phyloP scores from a whole-genome alignment of 2,113 vertebrate genomes.

The Todiramphus chloris region DNA sequence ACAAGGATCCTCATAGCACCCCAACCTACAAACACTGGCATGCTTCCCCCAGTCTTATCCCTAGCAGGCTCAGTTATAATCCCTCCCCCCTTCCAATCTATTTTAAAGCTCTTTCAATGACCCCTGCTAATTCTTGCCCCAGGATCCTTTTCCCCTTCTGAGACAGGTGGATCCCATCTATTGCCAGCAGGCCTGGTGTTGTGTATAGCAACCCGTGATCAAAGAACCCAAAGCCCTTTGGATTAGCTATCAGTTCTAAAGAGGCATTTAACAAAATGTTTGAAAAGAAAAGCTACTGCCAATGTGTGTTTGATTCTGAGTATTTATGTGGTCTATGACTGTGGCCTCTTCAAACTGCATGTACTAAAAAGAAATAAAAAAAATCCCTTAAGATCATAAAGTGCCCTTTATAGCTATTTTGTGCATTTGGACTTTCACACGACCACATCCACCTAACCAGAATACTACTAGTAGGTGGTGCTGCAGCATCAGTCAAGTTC shows the following conservation, averaged over 20 bases:
- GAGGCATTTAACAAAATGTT: background rate
- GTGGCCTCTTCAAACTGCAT: background rate
- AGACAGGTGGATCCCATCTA: no score
- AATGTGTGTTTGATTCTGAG: constrained; percentile 30
- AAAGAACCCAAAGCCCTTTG: no score
- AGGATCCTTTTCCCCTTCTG: no score
- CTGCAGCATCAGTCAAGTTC: background rate
- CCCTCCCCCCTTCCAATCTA: no score
- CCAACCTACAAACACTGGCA: no score
- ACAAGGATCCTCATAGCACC: no score
- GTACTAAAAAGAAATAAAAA: background rate
- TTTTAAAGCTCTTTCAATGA: no score
- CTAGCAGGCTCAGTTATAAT: no score
- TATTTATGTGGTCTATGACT: background rate
- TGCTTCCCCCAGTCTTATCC: no score
- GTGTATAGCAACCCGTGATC: no score
- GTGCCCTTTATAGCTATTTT: background rate
- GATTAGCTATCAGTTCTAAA: background rate
- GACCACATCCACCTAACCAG: background rate
- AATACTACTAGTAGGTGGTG: background rate
- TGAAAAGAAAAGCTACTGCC: constrained; percentile 36
- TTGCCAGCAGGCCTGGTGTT: no score
- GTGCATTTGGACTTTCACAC: background rate
- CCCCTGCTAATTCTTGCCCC: no score
- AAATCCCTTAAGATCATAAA: background rate